phyloP scores from a whole-genome alignment of 1,140 invertebrate genomes.

The Popillia japonica region DNA sequence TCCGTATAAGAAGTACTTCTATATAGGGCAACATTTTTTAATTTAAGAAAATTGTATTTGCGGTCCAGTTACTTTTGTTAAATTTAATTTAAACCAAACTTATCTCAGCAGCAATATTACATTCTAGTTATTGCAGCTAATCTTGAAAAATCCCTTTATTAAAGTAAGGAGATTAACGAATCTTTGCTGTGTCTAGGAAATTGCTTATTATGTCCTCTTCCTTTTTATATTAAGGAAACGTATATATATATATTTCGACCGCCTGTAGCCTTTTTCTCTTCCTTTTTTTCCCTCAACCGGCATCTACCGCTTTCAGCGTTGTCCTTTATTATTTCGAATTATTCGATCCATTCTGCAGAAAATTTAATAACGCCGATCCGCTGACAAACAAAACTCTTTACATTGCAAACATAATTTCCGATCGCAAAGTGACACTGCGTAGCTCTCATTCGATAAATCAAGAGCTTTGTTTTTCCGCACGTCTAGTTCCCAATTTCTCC shows the following conservation, averaged over 20 bases:
- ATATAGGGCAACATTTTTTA: too few species aligned
- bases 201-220: neutral
- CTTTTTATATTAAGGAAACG: conserved; percentile 1
- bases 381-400: conserved; percentile 39
- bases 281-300: neutral
- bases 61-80: too few species aligned
- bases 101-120: neutral
- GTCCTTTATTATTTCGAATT: conserved; percentile 34
- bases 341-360: conserved; percentile 36
- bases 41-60: too few species aligned
- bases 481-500: conserved; percentile 51
- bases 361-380: conserved; percentile 40
- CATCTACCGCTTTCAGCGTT: neutral
- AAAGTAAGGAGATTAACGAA: neutral
- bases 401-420: conserved; percentile 49
- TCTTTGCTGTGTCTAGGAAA: neutral
- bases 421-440: conserved; percentile 47
- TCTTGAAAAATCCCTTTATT: neutral
- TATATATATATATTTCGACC: neutral
- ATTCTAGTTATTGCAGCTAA: neutral
- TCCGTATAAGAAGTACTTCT: too few species aligned
- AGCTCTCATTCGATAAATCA: conserved; percentile 53
- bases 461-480: conserved; percentile 55
- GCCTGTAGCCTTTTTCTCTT: neutral
- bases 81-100: neutral